These are phyloP conservation scores for Tachycineta bicolor DNA, from an alignment of 2,113 vertebrate genomes.

Conservation along the genomic window DNA sequence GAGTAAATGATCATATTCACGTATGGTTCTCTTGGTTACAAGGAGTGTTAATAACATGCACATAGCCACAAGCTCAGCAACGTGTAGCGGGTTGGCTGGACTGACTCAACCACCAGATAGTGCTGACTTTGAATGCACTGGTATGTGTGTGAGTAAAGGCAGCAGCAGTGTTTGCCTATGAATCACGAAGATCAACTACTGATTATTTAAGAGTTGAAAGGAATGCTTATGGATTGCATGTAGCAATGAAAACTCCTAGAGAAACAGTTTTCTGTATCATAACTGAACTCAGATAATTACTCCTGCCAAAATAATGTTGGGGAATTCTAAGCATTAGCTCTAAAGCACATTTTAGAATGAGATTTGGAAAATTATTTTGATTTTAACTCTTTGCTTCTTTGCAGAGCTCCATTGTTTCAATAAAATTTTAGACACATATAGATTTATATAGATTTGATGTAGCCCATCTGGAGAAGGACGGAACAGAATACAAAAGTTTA, in stretches of 20 bases:
- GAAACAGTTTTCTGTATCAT: not conserved
- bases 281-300: not conserved
- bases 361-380: not conserved
- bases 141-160: not conserved
- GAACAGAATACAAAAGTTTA: not conserved
- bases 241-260: not conserved
- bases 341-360: not conserved
- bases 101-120: not conserved
- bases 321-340: not conserved
- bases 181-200: not conserved
- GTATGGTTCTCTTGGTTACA: not conserved
- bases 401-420: not conserved
- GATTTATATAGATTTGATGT: not conserved
- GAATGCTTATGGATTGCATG: not conserved
- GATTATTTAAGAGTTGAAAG: not conserved
- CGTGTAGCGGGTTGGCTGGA: rapidly evolving
- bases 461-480: conserved; percentile 12
- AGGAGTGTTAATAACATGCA: not conserved
- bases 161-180: not conserved
- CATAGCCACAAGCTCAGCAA: not conserved
- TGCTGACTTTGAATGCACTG: not conserved
- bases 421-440: conserved; percentile 3
- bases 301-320: not conserved
- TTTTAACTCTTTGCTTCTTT: not conserved
- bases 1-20: not conserved